Conservation (phyloP, 2,888 invertebrate species). For the Agrotis segetum region DNA sequence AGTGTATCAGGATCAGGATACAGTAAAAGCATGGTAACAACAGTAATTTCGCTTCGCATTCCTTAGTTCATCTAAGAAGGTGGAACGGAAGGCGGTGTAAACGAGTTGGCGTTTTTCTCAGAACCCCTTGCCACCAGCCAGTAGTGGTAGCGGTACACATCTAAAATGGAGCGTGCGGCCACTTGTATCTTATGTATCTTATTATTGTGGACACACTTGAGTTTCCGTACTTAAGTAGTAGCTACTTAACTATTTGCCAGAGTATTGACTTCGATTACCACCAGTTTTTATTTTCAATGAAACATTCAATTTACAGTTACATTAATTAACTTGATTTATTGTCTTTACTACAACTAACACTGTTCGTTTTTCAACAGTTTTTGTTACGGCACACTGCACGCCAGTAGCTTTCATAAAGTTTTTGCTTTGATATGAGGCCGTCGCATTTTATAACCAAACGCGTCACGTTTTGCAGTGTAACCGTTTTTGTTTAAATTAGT, state of each 20-base stretch:
- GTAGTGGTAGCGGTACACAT: conserved; percentile 53
- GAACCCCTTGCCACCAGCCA: conserved; percentile 59
- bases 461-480: conserved; percentile 53
- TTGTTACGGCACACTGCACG: conserved; percentile 25
- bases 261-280: conserved; percentile 1
- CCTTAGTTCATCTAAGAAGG: conserved; percentile 68
- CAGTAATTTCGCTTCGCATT: conserved; percentile 68
- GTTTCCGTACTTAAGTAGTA: conserved; percentile 45
- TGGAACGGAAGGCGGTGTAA: conserved; percentile 67
- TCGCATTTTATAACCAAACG: conserved; percentile 47
- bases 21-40: conserved; percentile 57
- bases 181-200: conserved; percentile 55
- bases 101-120: conserved; percentile 69
- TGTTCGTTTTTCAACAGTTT: conserved; percentile 18
- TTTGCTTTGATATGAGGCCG: conserved; percentile 56
- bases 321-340: not conserved
- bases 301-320: not conserved
- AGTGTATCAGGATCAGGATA: conserved; percentile 45
- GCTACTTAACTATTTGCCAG: conserved; percentile 41
- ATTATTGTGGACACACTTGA: conserved; percentile 50
- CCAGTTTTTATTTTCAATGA: not conserved
- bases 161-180: conserved; percentile 57
- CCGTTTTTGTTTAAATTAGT: conserved; percentile 59
- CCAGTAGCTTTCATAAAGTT: conserved; percentile 55
- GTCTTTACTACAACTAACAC: conserved; percentile 7